These are phyloP conservation scores for Sebastes matsubarae DNA, from an alignment of 2,797 vertebrate genomes.

Conservation along the genomic window DNA sequence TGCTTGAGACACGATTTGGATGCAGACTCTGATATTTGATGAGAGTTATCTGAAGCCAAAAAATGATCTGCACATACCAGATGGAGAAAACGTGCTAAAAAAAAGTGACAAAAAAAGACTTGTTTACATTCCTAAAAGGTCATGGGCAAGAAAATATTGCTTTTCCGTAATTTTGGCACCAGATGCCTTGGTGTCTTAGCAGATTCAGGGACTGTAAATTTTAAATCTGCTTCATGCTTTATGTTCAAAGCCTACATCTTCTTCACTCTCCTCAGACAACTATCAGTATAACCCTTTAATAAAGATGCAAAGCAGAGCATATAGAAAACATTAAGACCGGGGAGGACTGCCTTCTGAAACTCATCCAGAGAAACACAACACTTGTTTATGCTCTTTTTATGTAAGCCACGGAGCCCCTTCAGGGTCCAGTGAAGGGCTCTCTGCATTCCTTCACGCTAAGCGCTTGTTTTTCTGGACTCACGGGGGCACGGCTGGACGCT, in stretches of 20 bases:
- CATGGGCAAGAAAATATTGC: not conserved
- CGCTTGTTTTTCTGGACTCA: slow-evolving; percentile 60
- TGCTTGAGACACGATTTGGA: slow-evolving; percentile 3
- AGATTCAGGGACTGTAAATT: not conserved
- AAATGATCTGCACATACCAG: not conserved
- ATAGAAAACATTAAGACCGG: not conserved
- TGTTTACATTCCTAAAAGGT: not conserved
- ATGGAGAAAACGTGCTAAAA: not conserved
- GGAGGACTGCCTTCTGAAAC: not conserved
- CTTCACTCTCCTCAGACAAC: not conserved
- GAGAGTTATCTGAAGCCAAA: slow-evolving; percentile 11
- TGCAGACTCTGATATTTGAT: not conserved
- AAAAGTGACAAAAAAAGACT: not conserved
- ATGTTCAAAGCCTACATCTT: not conserved
- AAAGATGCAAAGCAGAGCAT: not conserved
- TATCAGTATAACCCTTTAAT: not conserved
- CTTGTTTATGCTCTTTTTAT: slow-evolving; percentile 1
- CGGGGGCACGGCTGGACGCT: not conserved
- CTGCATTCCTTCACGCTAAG: slow-evolving; percentile 70
- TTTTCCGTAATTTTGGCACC: not conserved
- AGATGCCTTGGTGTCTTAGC: not conserved
- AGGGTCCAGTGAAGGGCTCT: slow-evolving; percentile 47
- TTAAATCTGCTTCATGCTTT: not conserved
- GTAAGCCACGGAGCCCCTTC: slow-evolving; percentile 7
- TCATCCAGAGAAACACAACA: slow-evolving; percentile 1